Conservation (phyloP, 2,113 vertebrate species). For the Todiramphus chloris region DNA sequence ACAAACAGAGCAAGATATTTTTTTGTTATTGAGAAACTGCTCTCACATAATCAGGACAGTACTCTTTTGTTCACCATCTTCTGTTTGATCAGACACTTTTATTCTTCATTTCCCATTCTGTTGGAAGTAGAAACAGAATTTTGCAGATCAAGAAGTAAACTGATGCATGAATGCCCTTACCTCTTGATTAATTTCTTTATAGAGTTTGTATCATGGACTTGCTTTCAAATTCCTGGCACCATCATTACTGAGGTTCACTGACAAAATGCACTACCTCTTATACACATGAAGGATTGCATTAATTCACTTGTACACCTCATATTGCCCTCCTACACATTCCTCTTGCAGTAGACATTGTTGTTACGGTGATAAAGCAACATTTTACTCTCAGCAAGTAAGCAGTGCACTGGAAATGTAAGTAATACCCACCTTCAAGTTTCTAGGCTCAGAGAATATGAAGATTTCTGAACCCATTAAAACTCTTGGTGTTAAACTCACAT, state of each 20-base stretch:
- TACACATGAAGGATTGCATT: neutral
- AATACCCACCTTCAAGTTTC: neutral
- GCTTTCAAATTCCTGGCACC: neutral
- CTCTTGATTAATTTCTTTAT: slow-evolving; percentile 24
- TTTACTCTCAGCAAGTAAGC: neutral
- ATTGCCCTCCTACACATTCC: neutral
- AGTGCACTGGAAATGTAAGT: neutral
- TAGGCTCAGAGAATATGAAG: neutral
- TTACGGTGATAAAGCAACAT: neutral
- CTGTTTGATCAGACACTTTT: neutral
- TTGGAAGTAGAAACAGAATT: slow-evolving; percentile 18
- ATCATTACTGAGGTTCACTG: neutral
- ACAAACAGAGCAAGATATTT: neutral
- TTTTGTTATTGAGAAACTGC: neutral
- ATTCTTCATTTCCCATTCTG: neutral
- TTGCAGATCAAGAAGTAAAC: slow-evolving; percentile 29
- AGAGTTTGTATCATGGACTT: neutral
- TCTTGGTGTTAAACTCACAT: neutral
- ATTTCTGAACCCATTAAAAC: neutral
- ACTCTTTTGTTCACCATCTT: neutral
- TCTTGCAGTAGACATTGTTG: neutral
- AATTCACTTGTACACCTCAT: neutral
- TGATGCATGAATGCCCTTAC: neutral
- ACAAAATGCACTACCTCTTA: neutral
- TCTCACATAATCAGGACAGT: neutral